These are phyloP conservation scores for Dallia pectoralis DNA, from an alignment of 2,797 vertebrate genomes.

Conservation along the genomic window DNA sequence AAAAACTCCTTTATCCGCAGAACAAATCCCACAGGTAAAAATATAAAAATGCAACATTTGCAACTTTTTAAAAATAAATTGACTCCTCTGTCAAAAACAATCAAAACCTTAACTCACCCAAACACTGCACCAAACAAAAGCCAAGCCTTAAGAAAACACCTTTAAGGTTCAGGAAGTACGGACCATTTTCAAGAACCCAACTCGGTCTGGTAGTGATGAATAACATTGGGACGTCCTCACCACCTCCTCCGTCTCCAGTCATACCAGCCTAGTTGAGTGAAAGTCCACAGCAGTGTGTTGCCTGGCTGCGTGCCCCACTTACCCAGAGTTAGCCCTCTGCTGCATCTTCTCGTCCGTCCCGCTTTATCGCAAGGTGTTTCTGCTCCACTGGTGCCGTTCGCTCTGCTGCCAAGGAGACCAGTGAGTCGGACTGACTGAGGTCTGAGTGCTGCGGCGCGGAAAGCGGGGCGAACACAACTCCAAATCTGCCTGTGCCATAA, in stretches of 20 bases:
- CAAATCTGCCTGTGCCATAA: conserved; percentile 59
- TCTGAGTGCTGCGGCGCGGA: conserved; percentile 38
- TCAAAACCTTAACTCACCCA: conserved; percentile 1
- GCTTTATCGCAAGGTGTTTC: conserved; percentile 60
- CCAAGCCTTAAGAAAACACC: neutral
- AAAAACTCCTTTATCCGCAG: neutral
- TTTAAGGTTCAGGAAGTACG: neutral
- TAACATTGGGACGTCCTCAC: neutral
- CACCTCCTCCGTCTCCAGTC: conserved; percentile 13
- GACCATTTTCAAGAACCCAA: neutral
- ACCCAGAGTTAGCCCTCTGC: conserved; percentile 74
- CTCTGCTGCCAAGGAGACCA: conserved; percentile 44
- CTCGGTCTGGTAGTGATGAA: neutral
- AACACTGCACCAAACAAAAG: neutral
- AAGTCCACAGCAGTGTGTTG: neutral
- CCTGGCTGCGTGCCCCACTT: conserved; percentile 63
- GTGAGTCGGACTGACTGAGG: neutral
- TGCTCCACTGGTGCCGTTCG: conserved; percentile 42
- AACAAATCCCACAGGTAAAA: neutral
- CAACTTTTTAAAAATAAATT: neutral
- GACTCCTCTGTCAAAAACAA: neutral
- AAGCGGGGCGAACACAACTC: conserved; percentile 46
- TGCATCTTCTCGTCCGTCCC: conserved; percentile 69
- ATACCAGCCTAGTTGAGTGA: neutral
- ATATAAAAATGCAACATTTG: neutral